phyloP scores from a whole-genome alignment of 2,888 invertebrate species.

The Lithophane leautieri region DNA sequence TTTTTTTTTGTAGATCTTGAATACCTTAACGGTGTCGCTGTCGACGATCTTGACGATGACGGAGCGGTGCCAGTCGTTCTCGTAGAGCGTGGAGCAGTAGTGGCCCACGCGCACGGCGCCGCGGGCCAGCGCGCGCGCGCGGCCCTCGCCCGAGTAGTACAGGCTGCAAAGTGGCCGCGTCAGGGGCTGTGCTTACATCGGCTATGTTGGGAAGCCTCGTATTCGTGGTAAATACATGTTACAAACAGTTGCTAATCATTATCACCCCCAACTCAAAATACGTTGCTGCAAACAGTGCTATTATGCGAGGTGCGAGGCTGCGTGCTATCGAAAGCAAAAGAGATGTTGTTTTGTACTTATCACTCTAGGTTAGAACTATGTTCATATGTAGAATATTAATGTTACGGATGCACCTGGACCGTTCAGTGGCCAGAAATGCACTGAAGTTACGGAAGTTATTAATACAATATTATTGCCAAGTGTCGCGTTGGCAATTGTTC shows the following conservation, averaged over 20 bases:
- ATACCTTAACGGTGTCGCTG: constrained; percentile 83
- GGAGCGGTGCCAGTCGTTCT: constrained; percentile 88
- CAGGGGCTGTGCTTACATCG: not conserved
- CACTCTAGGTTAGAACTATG: not conserved
- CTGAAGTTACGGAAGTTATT: not conserved
- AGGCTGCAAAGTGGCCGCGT: constrained; percentile 64
- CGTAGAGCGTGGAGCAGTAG: constrained; percentile 86
- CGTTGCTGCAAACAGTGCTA: not conserved
- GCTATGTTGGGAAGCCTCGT: not conserved
- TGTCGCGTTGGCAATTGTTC: not conserved
- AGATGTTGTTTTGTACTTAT: not conserved
- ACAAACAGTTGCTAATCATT: not conserved
- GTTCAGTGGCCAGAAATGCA: not conserved
- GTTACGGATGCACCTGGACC: not conserved
- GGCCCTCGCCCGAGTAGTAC: constrained; percentile 79
- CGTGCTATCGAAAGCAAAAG: not conserved
- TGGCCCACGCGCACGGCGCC: constrained; percentile 85
- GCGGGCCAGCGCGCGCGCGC: constrained; percentile 73
- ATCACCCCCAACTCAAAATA: not conserved
- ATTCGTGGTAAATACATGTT: not conserved
- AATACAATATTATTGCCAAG: not conserved
- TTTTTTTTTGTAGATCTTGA: no score
- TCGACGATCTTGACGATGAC: constrained; percentile 84
- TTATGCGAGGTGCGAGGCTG: not conserved
- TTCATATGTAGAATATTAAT: not conserved